phyloP scores from a whole-genome alignment of 1,140 invertebrate genomes.

The Cephus cinctus region DNA sequence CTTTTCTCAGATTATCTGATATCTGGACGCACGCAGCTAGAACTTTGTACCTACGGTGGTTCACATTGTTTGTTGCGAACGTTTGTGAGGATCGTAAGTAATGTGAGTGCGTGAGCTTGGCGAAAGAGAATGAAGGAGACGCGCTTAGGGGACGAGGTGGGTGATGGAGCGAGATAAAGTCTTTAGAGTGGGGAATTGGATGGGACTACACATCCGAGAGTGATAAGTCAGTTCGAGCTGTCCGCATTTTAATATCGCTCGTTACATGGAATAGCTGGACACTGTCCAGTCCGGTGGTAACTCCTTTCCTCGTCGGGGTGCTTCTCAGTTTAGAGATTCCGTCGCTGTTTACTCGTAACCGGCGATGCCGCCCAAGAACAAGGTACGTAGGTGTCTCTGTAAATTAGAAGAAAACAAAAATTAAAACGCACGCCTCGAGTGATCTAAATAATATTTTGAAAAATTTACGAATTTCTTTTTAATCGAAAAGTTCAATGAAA shows the following conservation, averaged over 20 bases:
- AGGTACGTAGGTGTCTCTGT: slow-evolving; percentile 34
- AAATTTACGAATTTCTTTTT: too few relatives aligned
- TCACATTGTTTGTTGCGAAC: slow-evolving; percentile 8
- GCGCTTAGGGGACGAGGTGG: neutral
- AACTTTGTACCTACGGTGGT: slow-evolving; percentile 25
- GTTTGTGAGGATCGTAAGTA: slow-evolving; percentile 10
- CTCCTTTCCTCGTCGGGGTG: neutral
- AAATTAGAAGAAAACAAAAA: too few relatives aligned
- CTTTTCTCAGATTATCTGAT: too few relatives aligned
- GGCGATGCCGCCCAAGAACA: slow-evolving; percentile 35
- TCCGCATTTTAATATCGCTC: slow-evolving; percentile 32
- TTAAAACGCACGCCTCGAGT: too few relatives aligned
- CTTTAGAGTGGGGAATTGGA: slow-evolving; percentile 27
- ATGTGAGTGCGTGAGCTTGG: neutral
- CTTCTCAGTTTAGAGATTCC: neutral
- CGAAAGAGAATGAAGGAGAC: neutral
- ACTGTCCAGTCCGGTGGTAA: slow-evolving; percentile 25
- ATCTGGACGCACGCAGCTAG: too few relatives aligned
- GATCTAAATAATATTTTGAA: too few relatives aligned
- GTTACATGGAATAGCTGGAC: slow-evolving; percentile 21
- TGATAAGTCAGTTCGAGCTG: slow-evolving; percentile 26
- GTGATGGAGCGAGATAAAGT: slow-evolving; percentile 20
- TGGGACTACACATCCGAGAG: slow-evolving; percentile 19
- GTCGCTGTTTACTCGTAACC: neutral
- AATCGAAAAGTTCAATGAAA: too few relatives aligned